Evolutionary conservation across 2,797 vertebrate species (phyloP), one percentile per base, ranked within the genome.

Genomic region (Cercopithecus mitis): DNA sequence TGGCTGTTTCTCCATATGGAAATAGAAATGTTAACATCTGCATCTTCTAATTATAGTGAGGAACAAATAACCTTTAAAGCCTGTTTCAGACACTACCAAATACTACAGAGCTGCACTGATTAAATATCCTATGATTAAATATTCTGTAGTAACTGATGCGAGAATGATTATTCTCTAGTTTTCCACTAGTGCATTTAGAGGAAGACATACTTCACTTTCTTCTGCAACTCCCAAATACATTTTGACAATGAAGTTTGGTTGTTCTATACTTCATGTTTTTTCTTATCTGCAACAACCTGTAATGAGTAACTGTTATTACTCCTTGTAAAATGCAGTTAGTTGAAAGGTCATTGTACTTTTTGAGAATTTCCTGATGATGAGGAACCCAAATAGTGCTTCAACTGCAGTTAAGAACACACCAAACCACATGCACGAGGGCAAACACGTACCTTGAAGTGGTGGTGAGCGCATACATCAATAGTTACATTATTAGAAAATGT

Each of bases 391-490:
- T 13, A 27, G 86, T 50, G 36, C 47, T 57, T 72, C 15, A 6
- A 33, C 0, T 15, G 22, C 36, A 77, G 50, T 30, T 12, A 73
- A 45, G 47, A 57, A 79, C 5, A 22, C 4, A 25, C 0, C 12
- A 58, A 58, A 22, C 41, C 15, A 67, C 43, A 43, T 14, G 58
- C 55, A 36, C 2, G 12, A 22, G 19, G 36, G 82, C 50, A 25
- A 47, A 50, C 39, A 45, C 12, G n/a, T 7, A 73, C 81, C 57
- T 14, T 13, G 2, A 33, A 36, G 85, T 39, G 87, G 76, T 33
- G 25, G 12, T 2, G 19, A 55, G 11, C 36, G 1, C 39, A 22
- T 0, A 12, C 1, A 10, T 43, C 30, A 19, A 39, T 20, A n/a
- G 36, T 80, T 24, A 52, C 14, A 11, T 14, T 24, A 17, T 76